Evolutionary conservation across 1,140 invertebrate species (phyloP), one percentile per base, ranked within the genome.

Genomic region (silkworm (Bombyx mori)): DNA sequence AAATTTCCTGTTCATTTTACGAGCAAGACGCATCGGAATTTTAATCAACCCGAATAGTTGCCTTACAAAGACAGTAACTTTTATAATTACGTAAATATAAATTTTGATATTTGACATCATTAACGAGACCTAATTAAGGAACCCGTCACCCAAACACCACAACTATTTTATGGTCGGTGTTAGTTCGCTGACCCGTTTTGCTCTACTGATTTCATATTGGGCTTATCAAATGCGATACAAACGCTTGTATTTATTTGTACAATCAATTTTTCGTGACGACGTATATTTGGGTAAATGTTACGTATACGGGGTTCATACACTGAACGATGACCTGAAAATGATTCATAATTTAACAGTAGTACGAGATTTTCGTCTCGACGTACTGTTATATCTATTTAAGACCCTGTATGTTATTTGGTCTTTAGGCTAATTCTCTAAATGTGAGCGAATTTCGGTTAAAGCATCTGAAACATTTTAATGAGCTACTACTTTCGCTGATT

Each of bases 271-370:
- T 69, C 56, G 65, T 80, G 75, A 79, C 75, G 76, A 77, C 69
- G 78, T 65, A 1, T 73, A 80, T 81, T 83, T 80, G 58, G 78
- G 68, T 79, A 79, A 79, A 70, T 82, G 77, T 79, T 82, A 83
- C 77, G 63, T 65, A 57, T 54, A 63, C 60, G 58, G 58, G 42
- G 58, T 71, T 74, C 62, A 57, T 54, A 56, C 58, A 52, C 71
- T 70, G 70, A 77, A 81, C 77, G 68, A 68, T 79, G 77, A 75
- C 73, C 75, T 80, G 75, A 77, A 78, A 79, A 69, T 86, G 80
- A 86, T 62, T 86, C 79, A 82, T 56, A 61, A 56, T 65, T 76
- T 79, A 76, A 73, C 73, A 61, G 65, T 69, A 63, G 52, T 72
- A 62, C 58, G 50, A 68, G 63, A 71, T 71, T 62, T 52, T 58